Percentiles rank a stretch among this genome's conserved stretches.
These are phyloP conservation scores for Gambelia wislizenii DNA, from an alignment of 2,797 vertebrate genomes.

Conservation along the genomic window DNA sequence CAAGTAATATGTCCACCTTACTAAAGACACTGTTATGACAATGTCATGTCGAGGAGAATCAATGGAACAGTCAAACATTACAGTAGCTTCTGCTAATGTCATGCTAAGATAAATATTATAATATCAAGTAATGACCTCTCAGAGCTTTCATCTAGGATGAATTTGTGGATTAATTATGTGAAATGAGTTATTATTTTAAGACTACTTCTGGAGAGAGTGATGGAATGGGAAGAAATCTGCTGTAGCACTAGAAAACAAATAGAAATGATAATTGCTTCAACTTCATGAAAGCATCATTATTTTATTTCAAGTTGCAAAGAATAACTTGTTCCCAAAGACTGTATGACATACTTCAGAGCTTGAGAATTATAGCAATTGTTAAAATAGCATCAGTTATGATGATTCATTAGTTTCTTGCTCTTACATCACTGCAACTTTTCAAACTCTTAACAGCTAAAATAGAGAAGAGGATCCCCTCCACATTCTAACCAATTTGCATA, in stretches of 20 bases:
- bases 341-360: neutral
- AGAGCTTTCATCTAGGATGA: neutral
- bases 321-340: neutral
- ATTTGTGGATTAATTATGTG: slow-evolving; percentile 8
- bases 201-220: neutral
- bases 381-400: slow-evolving; percentile 21
- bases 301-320: neutral
- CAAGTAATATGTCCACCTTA: neutral
- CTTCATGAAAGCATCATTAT: slow-evolving; percentile 16
- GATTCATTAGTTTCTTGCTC: slow-evolving; percentile 28
- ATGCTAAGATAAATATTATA: neutral
- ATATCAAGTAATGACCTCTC: neutral
- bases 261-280: slow-evolving; percentile 4
- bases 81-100: neutral
- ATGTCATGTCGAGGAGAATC: neutral
- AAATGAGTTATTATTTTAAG: neutral
- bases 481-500: neutral
- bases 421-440: slow-evolving; percentile 10
- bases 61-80: neutral
- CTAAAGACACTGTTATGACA: neutral
- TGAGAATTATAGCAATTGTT: neutral
- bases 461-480: neutral
- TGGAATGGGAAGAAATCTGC: neutral
- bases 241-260: neutral
- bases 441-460: neutral